These are phyloP conservation scores for Sialia sialis DNA, from an alignment of 2,113 vertebrate genomes.

Conservation along the genomic window DNA sequence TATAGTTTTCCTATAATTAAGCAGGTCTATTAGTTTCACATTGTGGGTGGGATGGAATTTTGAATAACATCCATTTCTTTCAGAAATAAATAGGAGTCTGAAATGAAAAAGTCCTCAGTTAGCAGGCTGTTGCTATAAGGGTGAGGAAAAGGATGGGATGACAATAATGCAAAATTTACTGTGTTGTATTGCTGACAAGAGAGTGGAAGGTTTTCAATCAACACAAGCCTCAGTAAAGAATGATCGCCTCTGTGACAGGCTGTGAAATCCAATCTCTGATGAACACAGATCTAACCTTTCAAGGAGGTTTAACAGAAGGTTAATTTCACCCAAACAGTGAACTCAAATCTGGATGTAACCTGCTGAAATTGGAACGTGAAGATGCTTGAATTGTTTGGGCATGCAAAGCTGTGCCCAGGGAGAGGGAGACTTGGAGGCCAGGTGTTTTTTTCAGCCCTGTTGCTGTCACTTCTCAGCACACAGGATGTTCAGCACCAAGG, in stretches of 20 bases:
- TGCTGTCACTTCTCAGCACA: not conserved
- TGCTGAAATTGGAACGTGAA: not conserved
- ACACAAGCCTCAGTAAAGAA: constrained; percentile 1
- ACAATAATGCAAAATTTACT: constrained; percentile 1
- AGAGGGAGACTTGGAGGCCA: not conserved
- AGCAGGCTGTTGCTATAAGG: constrained; percentile 26
- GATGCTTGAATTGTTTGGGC: not conserved
- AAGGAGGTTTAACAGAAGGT: constrained; percentile 12
- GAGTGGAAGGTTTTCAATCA: not conserved
- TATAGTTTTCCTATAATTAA: constrained; percentile 70
- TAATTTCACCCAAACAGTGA: not conserved
- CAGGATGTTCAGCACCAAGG: not conserved
- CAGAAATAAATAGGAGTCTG: constrained; percentile 60
- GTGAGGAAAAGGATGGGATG: constrained; percentile 9
- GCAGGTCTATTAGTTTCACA: constrained; percentile 72
- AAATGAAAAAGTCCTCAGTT: constrained; percentile 57
- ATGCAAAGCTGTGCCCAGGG: rapidly evolving
- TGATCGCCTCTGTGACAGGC: constrained; percentile 21
- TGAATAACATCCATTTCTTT: constrained; percentile 71
- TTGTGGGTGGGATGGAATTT: constrained; percentile 70
- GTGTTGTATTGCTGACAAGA: not conserved
- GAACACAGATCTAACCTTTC: constrained; percentile 8
- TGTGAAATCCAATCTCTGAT: not conserved
- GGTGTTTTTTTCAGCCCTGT: not conserved
- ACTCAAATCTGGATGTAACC: not conserved